These are phyloP conservation scores for Turritopsis rubra DNA, from an alignment of 30 jellyfish, hydroid and myxozoan species.

Conservation along the genomic window DNA sequence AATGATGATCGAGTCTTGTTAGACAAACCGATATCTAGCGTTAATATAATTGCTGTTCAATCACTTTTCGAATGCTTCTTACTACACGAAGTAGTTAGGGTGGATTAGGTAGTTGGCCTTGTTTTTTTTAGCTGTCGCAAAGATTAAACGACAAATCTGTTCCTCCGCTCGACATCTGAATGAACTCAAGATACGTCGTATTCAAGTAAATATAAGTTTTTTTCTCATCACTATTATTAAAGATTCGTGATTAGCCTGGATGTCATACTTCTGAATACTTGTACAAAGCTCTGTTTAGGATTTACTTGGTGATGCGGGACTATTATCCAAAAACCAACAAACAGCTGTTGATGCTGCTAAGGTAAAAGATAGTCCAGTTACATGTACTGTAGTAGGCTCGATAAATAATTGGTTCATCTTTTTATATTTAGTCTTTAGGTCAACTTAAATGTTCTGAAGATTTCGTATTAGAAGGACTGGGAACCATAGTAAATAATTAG, in stretches of 20 bases:
- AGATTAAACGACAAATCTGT: not conserved
- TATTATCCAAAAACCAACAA: not conserved
- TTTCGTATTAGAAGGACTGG: not conserved
- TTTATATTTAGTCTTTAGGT: slow-evolving; percentile 4
- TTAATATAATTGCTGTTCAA: too few relatives aligned
- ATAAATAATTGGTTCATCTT: too few relatives aligned
- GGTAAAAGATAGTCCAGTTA: not conserved
- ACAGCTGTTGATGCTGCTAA: slow-evolving; percentile 27
- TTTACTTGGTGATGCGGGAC: not conserved
- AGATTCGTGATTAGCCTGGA: not conserved
- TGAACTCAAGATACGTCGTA: not conserved
- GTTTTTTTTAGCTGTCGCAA: not conserved
- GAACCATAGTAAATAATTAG: not conserved
- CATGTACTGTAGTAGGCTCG: too few relatives aligned
- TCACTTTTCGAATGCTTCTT: not conserved
- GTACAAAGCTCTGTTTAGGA: not conserved
- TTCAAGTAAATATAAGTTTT: too few relatives aligned
- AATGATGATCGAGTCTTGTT: too few relatives aligned
- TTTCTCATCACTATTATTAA: not conserved
- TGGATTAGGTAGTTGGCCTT: not conserved
- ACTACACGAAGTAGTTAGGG: not conserved
- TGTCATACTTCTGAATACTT: not conserved
- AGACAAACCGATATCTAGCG: too few relatives aligned
- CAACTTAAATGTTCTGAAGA: not conserved
- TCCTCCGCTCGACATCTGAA: not conserved